Evolutionary conservation across 2,113 vertebrate species (phyloP), one percentile per base, ranked within the genome.

Genomic region (Nipponia nippon): DNA sequence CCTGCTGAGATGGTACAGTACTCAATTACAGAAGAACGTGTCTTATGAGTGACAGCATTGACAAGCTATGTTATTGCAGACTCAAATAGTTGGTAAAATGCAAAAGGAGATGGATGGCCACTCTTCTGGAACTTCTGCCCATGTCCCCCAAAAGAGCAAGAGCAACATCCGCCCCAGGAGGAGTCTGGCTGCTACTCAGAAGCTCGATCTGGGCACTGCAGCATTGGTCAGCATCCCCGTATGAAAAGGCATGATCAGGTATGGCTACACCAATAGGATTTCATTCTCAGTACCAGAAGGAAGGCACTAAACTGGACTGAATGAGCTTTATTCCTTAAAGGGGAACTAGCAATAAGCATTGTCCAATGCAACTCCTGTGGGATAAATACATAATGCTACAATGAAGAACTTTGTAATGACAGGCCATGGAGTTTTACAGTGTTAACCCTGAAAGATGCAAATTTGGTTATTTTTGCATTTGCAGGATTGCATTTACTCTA

Each of bases 111-210:
- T 26, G 23, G 38, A 32, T 61, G 19, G 36, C 5, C 34, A 23
- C 15, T 66, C 10, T 49, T 70, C 22, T n/a, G 71, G 53, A 53
- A 53, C 59, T 65, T 79, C 36, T 91, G 36, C 21, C 27, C 13
- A 5, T 50, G 11, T 55, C 0, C 6, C 22, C 13, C 21, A 65
- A 26, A 69, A 76, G 7, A 83, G 8, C 7, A 55, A 66, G 38
- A 55, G 5, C 29, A 69, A 6, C 0, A 0, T 47, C n/a, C 13
- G 2, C 5, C 27, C 23, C 5, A 1, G 50, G 26, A 47, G 16
- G 20, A 70, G 23, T 42, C 20, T 80, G 58, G 21, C 19, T 27
- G 49, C 53, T 29, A 7, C 22, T 67, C n/a, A 81, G 46, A 67
- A 78, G 46, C 11, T 70, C 56, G 16, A 0, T 44, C n/a, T 50